phyloP scores from a whole-genome alignment of 2,888 invertebrate genomes.

The Fragum whitleyi region DNA sequence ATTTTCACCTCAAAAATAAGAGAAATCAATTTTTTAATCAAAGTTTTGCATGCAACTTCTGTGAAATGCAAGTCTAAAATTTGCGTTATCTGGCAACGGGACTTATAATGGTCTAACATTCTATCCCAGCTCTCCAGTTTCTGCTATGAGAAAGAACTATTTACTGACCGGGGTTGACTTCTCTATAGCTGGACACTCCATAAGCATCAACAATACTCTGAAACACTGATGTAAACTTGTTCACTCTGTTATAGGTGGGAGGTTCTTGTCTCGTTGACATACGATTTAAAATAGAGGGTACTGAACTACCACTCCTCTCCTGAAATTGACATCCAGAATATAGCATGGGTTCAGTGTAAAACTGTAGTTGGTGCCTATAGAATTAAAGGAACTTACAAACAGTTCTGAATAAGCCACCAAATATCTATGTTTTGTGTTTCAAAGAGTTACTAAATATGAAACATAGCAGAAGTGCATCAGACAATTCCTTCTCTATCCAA shows the following conservation, averaged over 20 bases:
- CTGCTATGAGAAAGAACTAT: not conserved
- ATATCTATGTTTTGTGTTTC: no score
- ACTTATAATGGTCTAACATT: no score
- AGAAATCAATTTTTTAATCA: not conserved
- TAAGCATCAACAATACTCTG: conserved; percentile 98
- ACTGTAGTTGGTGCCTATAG: no score
- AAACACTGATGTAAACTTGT: conserved; percentile 98
- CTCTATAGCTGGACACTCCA: conserved; percentile 97
- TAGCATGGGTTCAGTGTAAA: no score
- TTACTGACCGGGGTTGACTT: conserved; percentile 95
- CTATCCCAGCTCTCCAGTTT: no score
- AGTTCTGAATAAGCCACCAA: no score
- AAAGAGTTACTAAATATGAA: no score
- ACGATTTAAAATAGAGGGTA: conserved; percentile 98
- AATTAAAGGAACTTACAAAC: no score
- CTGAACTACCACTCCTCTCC: conserved; percentile 89
- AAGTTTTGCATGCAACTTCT: not conserved
- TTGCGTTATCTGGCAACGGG: not conserved
- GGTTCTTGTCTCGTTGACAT: conserved; percentile 94
- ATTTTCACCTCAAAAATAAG: not conserved
- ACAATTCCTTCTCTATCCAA: no score
- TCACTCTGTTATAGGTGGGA: conserved; percentile 98
- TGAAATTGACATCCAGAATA: conserved; percentile 59
- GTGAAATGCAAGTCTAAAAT: not conserved
- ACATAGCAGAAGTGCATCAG: no score